Evolutionary conservation across 2,888 invertebrate genomes (phyloP), one percentile per base, ranked within the genome.

Genomic region (Sphaerophoria rueppellii): DNA sequence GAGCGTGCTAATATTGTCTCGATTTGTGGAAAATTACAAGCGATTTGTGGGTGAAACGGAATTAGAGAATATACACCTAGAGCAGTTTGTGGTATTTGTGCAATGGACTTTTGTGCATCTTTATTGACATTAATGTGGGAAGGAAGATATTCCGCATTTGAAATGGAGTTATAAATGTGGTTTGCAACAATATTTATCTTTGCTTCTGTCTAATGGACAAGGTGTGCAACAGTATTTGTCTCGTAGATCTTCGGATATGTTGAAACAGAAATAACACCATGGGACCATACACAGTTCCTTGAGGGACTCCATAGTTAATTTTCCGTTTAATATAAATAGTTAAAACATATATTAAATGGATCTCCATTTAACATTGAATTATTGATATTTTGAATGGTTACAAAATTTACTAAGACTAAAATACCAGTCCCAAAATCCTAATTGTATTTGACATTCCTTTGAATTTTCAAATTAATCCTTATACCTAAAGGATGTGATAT

Each of bases 1-100:
- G 85, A 81, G 77, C 85, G 85, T 83, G 69, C 80, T 83, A 83
- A 83, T 79, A 80, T 83, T 63, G 75, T 81, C 81, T 81, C 85
- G 81, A 85, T 85, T 81, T 85, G 76, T 73, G 73, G 85, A 77
- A 76, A 76, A 85, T 85, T 80, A 80, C 80, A 85, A 73, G 72
- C 75, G 69, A 85, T 80, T 85, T 80, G 85, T 73, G 85, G 85
- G 72, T 12, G 14, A 43, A 70, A 58, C 5, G 76, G 61, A 72
- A 82, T 57, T 58, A 74, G 74, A 32, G 58, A 60, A 24, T 5
- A 4, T 0, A 35, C 35, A 57, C 4, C 16, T 5, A 24, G 40
- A 43, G 24, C 11, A 60, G 14, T 60, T 60, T 60, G 60, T 60
- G 60, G 60, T 60, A 43, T 40, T 60, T 43, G 40, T 16, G 24